Percentiles rank a stretch among this genome's conserved stretches.
Evolutionary conservation across 2,797 vertebrate species (phyloP).

Genomic region (Crotalus adamanteus): DNA sequence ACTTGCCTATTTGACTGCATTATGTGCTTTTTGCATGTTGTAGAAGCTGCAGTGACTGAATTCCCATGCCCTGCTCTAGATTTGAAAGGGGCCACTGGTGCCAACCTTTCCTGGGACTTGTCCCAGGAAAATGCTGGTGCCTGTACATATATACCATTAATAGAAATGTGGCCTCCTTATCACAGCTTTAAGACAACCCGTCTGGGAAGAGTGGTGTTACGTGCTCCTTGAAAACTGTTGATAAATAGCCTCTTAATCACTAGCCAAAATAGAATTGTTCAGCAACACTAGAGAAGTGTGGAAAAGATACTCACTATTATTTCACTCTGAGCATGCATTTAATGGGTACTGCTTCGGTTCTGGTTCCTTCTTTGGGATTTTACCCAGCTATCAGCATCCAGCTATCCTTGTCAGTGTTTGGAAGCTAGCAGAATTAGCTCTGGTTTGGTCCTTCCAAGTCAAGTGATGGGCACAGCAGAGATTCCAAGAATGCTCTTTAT

Average conservation of each 20-base stretch:
- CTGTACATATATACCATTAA: not conserved
- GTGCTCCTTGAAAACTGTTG: not conserved
- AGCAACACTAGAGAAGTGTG: not conserved
- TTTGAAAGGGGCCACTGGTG: not conserved
- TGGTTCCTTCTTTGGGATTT: not conserved
- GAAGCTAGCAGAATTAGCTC: not conserved
- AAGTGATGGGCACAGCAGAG: not conserved
- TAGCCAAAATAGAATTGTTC: not conserved
- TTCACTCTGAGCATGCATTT: not conserved
- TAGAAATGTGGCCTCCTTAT: not conserved
- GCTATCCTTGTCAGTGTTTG: not conserved
- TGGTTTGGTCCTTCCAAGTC: not conserved
- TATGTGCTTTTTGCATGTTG: not conserved
- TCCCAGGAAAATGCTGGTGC: not conserved
- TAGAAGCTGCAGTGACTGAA: not conserved
- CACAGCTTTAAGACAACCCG: not conserved
- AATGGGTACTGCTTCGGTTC: not conserved
- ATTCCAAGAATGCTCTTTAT: not conserved
- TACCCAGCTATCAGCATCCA: not conserved
- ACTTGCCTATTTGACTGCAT: not conserved
- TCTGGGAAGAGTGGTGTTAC: not conserved
- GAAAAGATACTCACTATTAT: not conserved
- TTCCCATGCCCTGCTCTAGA: not conserved
- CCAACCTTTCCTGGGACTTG: not conserved
- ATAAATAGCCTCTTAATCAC: not conserved